Conservation (phyloP, 2,113 vertebrate genomes). For the Charina bottae region DNA sequence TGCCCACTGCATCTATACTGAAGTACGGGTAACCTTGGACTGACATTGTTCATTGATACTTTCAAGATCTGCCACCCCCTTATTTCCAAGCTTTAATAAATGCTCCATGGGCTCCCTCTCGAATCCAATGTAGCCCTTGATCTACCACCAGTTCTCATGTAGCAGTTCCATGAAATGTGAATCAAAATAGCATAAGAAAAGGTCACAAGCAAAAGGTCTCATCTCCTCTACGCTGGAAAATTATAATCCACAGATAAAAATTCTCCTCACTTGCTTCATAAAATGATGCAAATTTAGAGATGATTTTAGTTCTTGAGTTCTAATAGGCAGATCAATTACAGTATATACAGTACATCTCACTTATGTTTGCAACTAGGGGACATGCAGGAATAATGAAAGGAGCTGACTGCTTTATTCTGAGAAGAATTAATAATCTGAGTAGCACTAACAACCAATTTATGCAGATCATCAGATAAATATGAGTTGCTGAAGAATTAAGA, state of each 20-base stretch:
- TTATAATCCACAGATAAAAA: not conserved
- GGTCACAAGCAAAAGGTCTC: not conserved
- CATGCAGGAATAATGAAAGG: conserved; percentile 64
- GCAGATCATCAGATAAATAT: conserved; percentile 71
- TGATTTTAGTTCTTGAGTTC: conserved; percentile 57
- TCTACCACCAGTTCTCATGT: not conserved
- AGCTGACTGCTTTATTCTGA: conserved; percentile 68
- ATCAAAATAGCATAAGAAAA: conserved; percentile 9
- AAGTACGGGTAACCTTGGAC: too few species aligned
- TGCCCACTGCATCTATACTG: not conserved
- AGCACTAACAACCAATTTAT: conserved; percentile 67
- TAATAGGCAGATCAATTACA: conserved; percentile 58
- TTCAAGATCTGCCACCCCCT: not conserved
- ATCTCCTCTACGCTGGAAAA: not conserved
- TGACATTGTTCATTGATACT: not conserved
- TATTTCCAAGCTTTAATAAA: not conserved
- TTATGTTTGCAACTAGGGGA: conserved; percentile 62
- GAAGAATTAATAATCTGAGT: conserved; percentile 74
- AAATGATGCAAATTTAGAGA: conserved; percentile 54
- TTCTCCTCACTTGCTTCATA: conserved; percentile 18
- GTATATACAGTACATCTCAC: conserved; percentile 51
- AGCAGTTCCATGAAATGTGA: not conserved
- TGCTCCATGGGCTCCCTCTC: not conserved
- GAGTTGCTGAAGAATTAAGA: conserved; percentile 63
- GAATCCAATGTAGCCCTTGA: not conserved